Percentiles rank a stretch among this genome's conserved stretches.
Evolutionary conservation across 2,888 invertebrate genomes (phyloP).

Genomic region (Danaus chrysippus): DNA sequence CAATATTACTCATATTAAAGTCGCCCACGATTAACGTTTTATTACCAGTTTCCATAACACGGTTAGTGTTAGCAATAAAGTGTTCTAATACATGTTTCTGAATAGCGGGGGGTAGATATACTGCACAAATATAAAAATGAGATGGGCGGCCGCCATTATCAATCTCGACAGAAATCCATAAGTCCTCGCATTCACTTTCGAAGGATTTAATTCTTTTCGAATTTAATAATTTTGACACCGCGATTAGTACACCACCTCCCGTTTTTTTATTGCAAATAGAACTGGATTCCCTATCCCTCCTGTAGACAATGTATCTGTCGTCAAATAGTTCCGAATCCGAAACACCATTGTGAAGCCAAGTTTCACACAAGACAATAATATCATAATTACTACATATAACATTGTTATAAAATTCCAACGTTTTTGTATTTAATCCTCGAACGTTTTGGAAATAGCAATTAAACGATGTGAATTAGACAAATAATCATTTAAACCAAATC

Average conservation of each 20-base stretch:
- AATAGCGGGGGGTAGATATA: constrained; percentile 18
- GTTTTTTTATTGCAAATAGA: constrained; percentile 20
- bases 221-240: constrained; percentile 18
- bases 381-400: constrained; percentile 22
- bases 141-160: not conserved
- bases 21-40: constrained; percentile 17
- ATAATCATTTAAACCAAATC: too few relatives aligned
- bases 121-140: constrained; percentile 15
- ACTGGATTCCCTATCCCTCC: constrained; percentile 26
- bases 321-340: constrained; percentile 29
- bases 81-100: constrained; percentile 13
- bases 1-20: constrained; percentile 19
- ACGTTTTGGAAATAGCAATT: constrained; percentile 31
- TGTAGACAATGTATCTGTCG: constrained; percentile 27
- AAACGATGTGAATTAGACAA: constrained; percentile 8
- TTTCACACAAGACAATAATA: constrained; percentile 30
- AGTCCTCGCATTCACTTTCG: constrained; percentile 16
- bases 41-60: constrained; percentile 7
- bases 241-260: constrained; percentile 32
- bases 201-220: not conserved
- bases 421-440: constrained; percentile 30
- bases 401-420: constrained; percentile 24
- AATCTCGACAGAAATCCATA: constrained; percentile 15
- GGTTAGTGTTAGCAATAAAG: constrained; percentile 12
- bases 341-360: constrained; percentile 31